Evolutionary conservation across 2,888 invertebrate species (phyloP).

Genomic region (Zele albiditarsus): DNA sequence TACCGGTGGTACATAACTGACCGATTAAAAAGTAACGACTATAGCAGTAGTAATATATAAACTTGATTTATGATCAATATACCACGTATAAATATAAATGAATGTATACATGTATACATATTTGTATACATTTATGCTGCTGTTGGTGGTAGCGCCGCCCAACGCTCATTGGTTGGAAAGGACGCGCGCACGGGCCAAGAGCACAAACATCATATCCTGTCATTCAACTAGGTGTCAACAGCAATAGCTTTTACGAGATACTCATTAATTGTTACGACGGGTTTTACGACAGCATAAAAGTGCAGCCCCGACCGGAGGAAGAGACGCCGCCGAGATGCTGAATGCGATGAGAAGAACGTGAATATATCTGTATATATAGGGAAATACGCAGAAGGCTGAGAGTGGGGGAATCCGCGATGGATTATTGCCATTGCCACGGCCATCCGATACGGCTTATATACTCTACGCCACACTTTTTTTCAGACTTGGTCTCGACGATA

Average conservation of each 20-base stretch:
- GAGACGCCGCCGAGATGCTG: slow-evolving; percentile 37
- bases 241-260: slow-evolving; percentile 77
- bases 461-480: slow-evolving; percentile 40
- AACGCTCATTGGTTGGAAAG: neutral
- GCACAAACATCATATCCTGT: slow-evolving; percentile 61
- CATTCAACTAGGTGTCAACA: slow-evolving; percentile 76
- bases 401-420: slow-evolving; percentile 64
- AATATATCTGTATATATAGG: neutral
- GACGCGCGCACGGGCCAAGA: slow-evolving; percentile 42
- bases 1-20: slow-evolving; percentile 62
- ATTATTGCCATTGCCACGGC: slow-evolving; percentile 64
- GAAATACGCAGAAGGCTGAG: slow-evolving; percentile 18
- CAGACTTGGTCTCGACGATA: slow-evolving; percentile 41
- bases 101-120: neutral
- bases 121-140: neutral
- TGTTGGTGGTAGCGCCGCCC: slow-evolving; percentile 25
- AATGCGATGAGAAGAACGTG: slow-evolving; percentile 9
- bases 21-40: slow-evolving; percentile 70
- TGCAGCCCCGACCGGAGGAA: slow-evolving; percentile 66
- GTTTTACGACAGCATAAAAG: slow-evolving; percentile 76
- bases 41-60: slow-evolving; percentile 55
- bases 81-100: slow-evolving; percentile 21
- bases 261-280: slow-evolving; percentile 77
- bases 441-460: slow-evolving; percentile 52
- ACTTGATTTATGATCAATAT: slow-evolving; percentile 70